Evolutionary conservation across 2,113 vertebrate genomes (phyloP).

Genomic region (Phycodurus eques): DNA sequence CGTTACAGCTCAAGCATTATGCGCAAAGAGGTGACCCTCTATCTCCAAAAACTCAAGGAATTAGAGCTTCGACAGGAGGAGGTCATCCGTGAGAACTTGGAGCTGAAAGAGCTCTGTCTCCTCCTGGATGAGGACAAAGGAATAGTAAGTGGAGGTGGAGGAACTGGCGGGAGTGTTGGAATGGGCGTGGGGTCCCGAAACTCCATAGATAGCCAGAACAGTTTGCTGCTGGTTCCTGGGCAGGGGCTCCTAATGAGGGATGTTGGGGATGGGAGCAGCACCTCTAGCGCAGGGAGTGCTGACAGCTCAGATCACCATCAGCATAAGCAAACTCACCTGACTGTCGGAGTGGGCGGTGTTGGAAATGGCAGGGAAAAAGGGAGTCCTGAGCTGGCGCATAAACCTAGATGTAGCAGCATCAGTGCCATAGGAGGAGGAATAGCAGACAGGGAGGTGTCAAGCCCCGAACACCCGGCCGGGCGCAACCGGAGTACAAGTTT

Average conservation of each 20-base stretch:
- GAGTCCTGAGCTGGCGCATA: constrained; percentile 86
- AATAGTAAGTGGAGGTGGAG: constrained; percentile 43
- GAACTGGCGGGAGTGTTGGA: constrained; percentile 32
- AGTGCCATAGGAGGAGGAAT: constrained; percentile 54
- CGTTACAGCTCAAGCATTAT: constrained; percentile 90
- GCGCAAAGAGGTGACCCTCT: constrained; percentile 95
- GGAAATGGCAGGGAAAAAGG: constrained; percentile 63
- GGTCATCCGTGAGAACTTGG: constrained; percentile 90
- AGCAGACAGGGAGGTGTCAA: constrained; percentile 69
- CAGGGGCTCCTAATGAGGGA: constrained; percentile 82
- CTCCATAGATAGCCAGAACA: constrained; percentile 93
- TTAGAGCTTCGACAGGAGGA: constrained; percentile 92
- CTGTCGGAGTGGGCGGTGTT: constrained; percentile 59
- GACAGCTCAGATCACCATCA: constrained; percentile 90
- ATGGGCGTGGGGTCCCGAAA: constrained; percentile 80
- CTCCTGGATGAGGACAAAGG: constrained; percentile 90
- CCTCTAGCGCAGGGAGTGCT: constrained; percentile 89
- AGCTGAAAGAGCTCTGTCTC: constrained; percentile 92
- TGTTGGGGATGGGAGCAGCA: constrained; percentile 93
- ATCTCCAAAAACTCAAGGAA: constrained; percentile 93
- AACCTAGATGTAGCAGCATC: constrained; percentile 73
- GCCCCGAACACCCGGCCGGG: constrained; percentile 80
- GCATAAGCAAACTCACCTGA: constrained; percentile 82
- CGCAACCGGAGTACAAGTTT: constrained; percentile 84
- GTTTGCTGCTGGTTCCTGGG: constrained; percentile 77